A percentile compares a stretch with the other conserved stretches of the same genome.
Evolutionary conservation across 37 sponge, comb jelly and placozoan genomes (phyloP).

Genomic region (Chondrosia reniformis): DNA sequence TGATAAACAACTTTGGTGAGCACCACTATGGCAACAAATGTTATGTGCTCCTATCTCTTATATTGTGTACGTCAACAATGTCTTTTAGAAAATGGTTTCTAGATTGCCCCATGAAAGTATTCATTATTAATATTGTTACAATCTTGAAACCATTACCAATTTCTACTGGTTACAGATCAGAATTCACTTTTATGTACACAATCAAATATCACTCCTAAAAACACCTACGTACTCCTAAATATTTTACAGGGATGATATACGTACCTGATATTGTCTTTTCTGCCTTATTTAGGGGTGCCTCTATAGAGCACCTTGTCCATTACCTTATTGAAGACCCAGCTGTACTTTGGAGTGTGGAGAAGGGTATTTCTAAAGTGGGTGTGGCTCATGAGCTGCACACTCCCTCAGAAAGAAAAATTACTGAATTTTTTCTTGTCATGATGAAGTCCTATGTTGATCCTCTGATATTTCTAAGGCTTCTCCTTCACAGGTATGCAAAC

Average conservation of each 20-base stretch:
- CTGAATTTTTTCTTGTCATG: slow-evolving; percentile 70
- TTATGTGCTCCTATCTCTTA: no score
- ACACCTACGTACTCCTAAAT: background rate
- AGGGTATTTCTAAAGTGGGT: background rate
- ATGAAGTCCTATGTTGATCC: slow-evolving; percentile 78
- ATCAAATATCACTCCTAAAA: background rate
- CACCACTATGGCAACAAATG: no score
- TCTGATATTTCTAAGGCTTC: slow-evolving; percentile 69
- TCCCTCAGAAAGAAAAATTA: slow-evolving; percentile 67
- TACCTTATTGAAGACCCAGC: slow-evolving; percentile 42
- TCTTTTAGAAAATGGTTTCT: no score
- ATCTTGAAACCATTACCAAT: no score
- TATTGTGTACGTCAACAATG: no score
- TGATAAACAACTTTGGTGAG: no score
- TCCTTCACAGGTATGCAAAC: slow-evolving; percentile 57
- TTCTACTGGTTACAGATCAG: no score
- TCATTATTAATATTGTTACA: no score
- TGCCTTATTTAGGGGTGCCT: slow-evolving; percentile 56
- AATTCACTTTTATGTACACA: background rate
- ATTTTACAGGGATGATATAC: background rate
- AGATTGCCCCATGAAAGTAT: no score
- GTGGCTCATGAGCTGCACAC: slow-evolving; percentile 2
- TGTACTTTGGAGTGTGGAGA: slow-evolving; percentile 35
- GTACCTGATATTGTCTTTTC: background rate
- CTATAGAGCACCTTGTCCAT: slow-evolving; percentile 64